Evolutionary conservation across 2,797 vertebrate genomes (phyloP).

Genomic region (Taenioides sp.): DNA sequence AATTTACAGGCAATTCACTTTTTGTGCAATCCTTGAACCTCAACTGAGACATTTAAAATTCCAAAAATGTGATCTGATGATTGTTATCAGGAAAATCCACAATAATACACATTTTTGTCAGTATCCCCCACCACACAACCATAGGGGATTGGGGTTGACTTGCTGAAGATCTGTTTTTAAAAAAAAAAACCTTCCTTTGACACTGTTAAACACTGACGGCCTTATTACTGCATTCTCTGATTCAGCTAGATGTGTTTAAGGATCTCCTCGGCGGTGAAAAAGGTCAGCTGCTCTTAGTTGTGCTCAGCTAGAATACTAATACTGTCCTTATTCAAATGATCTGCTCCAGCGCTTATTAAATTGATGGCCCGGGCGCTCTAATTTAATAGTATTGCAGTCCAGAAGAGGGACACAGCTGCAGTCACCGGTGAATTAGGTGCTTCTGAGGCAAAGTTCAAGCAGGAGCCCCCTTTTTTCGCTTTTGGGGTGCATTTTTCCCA

Average conservation of each 20-base stretch:
- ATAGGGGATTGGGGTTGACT: slow-evolving; percentile 23
- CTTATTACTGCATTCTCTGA: slow-evolving; percentile 91
- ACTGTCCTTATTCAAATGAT: slow-evolving; percentile 99
- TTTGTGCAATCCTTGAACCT: background rate
- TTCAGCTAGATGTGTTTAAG: slow-evolving; percentile 96
- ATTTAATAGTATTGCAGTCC: slow-evolving; percentile 93
- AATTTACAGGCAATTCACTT: background rate
- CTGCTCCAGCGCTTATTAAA: slow-evolving; percentile 97
- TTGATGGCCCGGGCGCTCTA: slow-evolving; percentile 94
- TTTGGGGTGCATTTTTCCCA: slow-evolving; percentile 82
- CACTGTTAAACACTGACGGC: slow-evolving; percentile 87
- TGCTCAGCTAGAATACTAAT: slow-evolving; percentile 97
- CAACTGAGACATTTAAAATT: background rate
- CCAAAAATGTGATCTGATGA: background rate
- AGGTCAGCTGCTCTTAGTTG: slow-evolving; percentile 99
- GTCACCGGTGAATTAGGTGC: slow-evolving; percentile 87
- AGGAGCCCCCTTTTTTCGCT: slow-evolving; percentile 73
- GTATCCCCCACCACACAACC: slow-evolving; percentile 42
- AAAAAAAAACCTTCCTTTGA: slow-evolving; percentile 74
- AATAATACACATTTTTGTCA: background rate
- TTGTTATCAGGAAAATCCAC: background rate
- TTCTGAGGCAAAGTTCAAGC: slow-evolving; percentile 91
- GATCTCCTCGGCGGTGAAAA: slow-evolving; percentile 93
- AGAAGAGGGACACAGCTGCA: slow-evolving; percentile 85
- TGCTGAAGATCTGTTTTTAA: slow-evolving; percentile 31